Base-by-base conservation (phyloP, 30 jellyfish, hydroid and myxozoan genomes). In the Aurelia sp. region DNA sequence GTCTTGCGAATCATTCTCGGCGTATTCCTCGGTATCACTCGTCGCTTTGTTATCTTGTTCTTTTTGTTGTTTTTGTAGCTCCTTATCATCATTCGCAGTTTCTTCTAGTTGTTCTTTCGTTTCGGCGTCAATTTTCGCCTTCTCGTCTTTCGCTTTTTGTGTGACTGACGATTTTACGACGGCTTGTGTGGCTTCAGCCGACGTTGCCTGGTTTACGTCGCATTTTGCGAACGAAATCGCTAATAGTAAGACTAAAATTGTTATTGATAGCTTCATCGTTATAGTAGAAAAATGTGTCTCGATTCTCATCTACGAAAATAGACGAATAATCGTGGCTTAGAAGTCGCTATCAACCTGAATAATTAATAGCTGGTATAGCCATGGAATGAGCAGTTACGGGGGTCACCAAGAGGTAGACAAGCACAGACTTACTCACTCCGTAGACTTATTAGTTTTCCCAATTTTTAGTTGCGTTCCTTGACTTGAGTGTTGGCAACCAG, bases 91-190 rank as follows among this genome's bases (percentile, higher is more conserved):
- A 59, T 82, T 85, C 5, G 48, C 81, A 50, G 90, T 90, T 33
- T 89, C 97, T 74, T 74, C 77, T 0, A 89, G 72, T 48, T 89
- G 97, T n/a, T 90, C 97, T 52, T 82, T 85, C 27, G 95, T 90
- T 62, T 90, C 95, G 11, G 50, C 16, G 88, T 90, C 95, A 73
- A 90, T 85, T 66, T 83, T 77, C 70, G 40, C 52, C 35, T 60
- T 71, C 22, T 50, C 79, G 71, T 58, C 85, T 55, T 66, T 59
- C 20, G 87, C 65, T 53, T 58, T 35, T 50, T 55, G 57, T 71
- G 86, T 13, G 47, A 70, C 92, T 13, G 92, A 69, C 4, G 92
- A 82, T 60, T 48, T 70, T 7, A 40, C 73, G 65, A 61, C 66
- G 15, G 79, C 79, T 31, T 47, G 65, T 37, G 47, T 68, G 35